Conservation (phyloP, 1,140 invertebrate genomes). For the Laodelphax striatellus region DNA sequence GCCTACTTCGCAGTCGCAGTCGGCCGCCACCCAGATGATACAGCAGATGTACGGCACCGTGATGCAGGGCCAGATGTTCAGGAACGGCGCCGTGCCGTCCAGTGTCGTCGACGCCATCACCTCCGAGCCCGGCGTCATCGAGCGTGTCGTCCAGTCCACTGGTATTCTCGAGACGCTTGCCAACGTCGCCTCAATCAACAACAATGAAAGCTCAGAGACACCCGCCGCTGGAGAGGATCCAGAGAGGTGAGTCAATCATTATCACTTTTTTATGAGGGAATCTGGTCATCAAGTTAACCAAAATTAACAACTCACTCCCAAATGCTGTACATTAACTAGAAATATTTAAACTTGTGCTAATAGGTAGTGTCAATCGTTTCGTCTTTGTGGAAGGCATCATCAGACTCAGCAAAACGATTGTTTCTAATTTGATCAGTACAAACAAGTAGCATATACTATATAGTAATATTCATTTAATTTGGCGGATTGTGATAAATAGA, state of each 20-base stretch:
- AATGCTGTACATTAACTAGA: too few species aligned
- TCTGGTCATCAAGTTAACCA: too few species aligned
- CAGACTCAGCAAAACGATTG: too few species aligned
- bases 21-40: neutral
- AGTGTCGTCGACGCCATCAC: constrained; percentile 10
- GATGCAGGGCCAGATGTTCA: neutral
- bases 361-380: too few species aligned
- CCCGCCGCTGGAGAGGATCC: constrained; percentile 42
- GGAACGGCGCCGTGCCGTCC: constrained; percentile 14
- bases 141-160: constrained; percentile 25
- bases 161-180: constrained; percentile 34
- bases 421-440: too few species aligned
- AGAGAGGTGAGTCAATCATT: constrained; percentile 22
- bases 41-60: neutral
- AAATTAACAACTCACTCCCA: too few species aligned
- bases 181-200: constrained; percentile 32
- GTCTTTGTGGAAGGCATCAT: too few species aligned
- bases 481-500: too few species aligned
- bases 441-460: too few species aligned
- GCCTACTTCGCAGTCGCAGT: neutral
- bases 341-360: too few species aligned
- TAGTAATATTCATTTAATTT: too few species aligned
- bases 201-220: constrained; percentile 25
- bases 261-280: too few species aligned
- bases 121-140: constrained; percentile 13